Conservation (phyloP, 2,888 invertebrate genomes). For the Cryptops parisi region DNA sequence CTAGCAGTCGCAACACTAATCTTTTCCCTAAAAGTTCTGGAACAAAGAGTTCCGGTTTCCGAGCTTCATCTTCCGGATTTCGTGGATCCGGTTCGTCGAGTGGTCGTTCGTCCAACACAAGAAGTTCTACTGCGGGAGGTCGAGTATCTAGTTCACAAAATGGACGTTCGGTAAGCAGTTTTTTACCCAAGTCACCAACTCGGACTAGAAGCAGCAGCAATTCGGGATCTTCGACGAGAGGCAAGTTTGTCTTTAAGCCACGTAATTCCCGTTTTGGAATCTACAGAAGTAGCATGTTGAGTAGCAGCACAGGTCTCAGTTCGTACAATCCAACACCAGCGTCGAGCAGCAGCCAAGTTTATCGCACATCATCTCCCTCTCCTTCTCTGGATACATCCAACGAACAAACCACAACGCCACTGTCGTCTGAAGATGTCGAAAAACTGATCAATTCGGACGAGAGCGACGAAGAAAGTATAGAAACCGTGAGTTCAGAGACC, state of each 20-base stretch:
- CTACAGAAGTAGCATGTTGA: neutral
- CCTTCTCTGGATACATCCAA: slow-evolving; percentile 5
- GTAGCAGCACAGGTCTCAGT: neutral
- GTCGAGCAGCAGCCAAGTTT: neutral
- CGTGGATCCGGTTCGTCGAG: slow-evolving; percentile 9
- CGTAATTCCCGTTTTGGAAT: slow-evolving; percentile 9
- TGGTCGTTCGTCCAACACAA: slow-evolving; percentile 10
- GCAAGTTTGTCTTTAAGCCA: slow-evolving; percentile 8
- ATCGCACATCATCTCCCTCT: neutral
- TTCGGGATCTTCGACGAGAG: neutral
- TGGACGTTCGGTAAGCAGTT: slow-evolving; percentile 3
- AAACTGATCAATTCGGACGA: neutral
- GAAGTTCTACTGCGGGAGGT: neutral
- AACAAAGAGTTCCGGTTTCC: neutral
- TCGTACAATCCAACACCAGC: neutral
- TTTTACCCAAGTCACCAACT: neutral
- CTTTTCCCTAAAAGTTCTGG: neutral
- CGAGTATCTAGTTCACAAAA: neutral
- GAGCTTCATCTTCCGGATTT: slow-evolving; percentile 4
- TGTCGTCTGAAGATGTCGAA: slow-evolving; percentile 9
- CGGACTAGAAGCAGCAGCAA: neutral
- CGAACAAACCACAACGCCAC: slow-evolving; percentile 7
- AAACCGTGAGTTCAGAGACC: neutral
- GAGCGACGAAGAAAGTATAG: neutral
- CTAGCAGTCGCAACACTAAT: neutral